Percentiles rank a stretch among this genome's conserved stretches.
Evolutionary conservation across 2,113 vertebrate genomes (phyloP).

Genomic region (Poeciliopsis turrubarensis): DNA sequence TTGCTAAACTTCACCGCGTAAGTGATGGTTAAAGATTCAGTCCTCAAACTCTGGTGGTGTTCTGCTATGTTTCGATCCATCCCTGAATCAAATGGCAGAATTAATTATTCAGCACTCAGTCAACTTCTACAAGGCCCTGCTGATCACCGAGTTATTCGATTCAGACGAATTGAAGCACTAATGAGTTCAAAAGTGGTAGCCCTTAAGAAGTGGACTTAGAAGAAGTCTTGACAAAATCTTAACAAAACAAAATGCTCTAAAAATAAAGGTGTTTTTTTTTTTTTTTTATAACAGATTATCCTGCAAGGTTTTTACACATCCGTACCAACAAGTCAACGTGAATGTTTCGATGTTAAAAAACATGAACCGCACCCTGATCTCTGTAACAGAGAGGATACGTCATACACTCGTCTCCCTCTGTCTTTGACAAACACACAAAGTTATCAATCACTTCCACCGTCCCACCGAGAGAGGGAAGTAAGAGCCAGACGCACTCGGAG

Average conservation of each 20-base stretch:
- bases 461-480: slow-evolving; percentile 47
- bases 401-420: slow-evolving; percentile 51
- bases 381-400: slow-evolving; percentile 45
- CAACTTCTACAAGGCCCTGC: neutral
- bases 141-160: neutral
- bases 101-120: neutral
- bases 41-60: neutral
- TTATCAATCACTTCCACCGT: slow-evolving; percentile 76
- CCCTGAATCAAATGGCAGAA: too few species aligned
- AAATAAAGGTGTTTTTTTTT: too few species aligned
- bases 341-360: slow-evolving; percentile 58
- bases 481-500: slow-evolving; percentile 35
- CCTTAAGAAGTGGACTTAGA: neutral
- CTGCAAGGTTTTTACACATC: too few species aligned
- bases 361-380: slow-evolving; percentile 10
- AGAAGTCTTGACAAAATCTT: too few species aligned
- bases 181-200: neutral
- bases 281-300: too few species aligned
- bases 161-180: neutral
- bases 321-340: slow-evolving; percentile 28
- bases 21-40: neutral
- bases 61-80: neutral
- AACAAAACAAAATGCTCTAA: too few species aligned
- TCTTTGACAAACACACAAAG: slow-evolving; percentile 72
- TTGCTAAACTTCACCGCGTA: too few species aligned